Base-by-base conservation (phyloP, 1,140 invertebrate species). In the Aphis craccivora region DNA sequence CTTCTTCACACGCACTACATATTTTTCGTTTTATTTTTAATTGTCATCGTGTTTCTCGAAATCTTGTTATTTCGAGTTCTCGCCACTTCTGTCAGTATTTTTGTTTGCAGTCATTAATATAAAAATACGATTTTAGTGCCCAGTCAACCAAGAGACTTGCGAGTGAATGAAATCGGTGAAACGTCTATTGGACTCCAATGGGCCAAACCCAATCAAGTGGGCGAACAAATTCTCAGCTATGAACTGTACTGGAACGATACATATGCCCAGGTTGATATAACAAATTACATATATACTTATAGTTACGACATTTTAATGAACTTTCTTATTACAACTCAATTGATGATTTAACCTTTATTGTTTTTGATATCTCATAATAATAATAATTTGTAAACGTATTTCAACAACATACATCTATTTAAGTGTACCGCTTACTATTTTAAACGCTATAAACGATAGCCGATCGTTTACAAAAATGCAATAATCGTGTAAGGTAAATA, bases 201-300 rank as follows among this genome's bases (percentile, higher is more conserved):
- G 99, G 97, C 96, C 91, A 97, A 97, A 95, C 99, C 99, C 30
- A 96, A 97, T 94, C 98, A 99, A 96, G 97, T 98, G 92, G 97
- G 97, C 91, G 98, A 99, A 95, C 98, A 97, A 95, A 99, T 99
- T 95, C 97, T 98, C 83, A 98, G 98, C 94, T 99, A 99, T 96
- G 98, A 99, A 96, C 96, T 99, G 6, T 99, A 99, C 95, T 99
- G 98, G 98, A 99, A 99, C 95, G 98, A 99, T 95, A 99, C 98
- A 43, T 99, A 98, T 94, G 97, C 98, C 22, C 98, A 98, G 96
- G 97, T 98, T 30, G 95, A 96, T 95, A 94, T 23, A 55, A 45
- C 7, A 60, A 93, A 51, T 40, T 37, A 55, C 48, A 90, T 67
- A 67, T 93, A 60, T 81, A 60, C 76, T 35, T 93, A 91, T n/a